A percentile compares a stretch with the other conserved stretches of the same genome.
Conservation (phyloP, 2,888 invertebrate genomes). For the Sericinus montela region DNA sequence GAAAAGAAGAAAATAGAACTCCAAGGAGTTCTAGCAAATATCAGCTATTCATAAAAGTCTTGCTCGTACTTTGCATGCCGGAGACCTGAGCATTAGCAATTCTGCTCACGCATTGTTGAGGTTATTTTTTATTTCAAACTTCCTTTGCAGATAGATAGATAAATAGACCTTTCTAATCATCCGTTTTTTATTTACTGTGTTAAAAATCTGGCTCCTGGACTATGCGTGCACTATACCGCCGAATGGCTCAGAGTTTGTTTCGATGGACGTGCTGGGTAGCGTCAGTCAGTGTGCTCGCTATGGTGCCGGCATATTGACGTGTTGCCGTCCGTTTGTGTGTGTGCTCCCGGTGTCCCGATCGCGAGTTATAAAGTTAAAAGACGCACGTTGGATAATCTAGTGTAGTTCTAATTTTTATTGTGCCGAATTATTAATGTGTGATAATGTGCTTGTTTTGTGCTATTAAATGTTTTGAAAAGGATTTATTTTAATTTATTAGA, state of each 20-base stretch:
- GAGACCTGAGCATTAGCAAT: too few species aligned
- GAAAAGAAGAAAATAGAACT: too few species aligned
- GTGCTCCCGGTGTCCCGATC: not conserved
- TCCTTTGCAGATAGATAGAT: too few species aligned
- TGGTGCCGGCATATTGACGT: constrained; percentile 20
- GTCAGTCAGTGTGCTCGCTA: too few species aligned
- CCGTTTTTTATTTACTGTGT: too few species aligned
- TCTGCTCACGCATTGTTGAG: too few species aligned
- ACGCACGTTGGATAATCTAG: not conserved
- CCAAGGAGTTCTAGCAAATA: too few species aligned
- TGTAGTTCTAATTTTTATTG: constrained; percentile 2
- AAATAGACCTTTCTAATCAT: too few species aligned
- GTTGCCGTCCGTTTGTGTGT: constrained; percentile 1
- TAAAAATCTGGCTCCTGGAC: not conserved
- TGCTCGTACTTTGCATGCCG: too few species aligned
- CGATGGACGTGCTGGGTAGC: not conserved
- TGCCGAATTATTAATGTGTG: constrained; percentile 4
- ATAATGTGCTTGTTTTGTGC: constrained; percentile 15
- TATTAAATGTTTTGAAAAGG: not conserved
- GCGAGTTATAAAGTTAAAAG: not conserved
- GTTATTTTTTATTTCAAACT: too few species aligned
- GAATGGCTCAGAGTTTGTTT: not conserved
- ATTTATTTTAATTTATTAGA: not conserved
- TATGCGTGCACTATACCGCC: not conserved
- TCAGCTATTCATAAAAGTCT: too few species aligned